phyloP scores from a whole-genome alignment of 2,797 vertebrate species.

The Pantherophis vulpinus region DNA sequence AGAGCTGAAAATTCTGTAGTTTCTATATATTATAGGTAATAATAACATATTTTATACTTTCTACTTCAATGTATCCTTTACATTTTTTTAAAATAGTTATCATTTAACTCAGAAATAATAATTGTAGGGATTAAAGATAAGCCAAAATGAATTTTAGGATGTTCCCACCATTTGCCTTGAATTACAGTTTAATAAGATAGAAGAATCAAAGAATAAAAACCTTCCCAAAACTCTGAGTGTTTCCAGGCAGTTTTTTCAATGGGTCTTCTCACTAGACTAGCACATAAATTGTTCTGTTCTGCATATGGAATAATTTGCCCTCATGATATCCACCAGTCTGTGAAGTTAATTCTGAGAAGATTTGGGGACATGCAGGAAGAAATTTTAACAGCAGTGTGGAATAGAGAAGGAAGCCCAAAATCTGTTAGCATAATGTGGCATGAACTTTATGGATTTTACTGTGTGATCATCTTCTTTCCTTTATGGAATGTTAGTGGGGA shows the following conservation, averaged over 20 bases:
- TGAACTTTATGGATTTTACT: neutral
- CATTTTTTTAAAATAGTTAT: neutral
- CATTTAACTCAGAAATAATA: neutral
- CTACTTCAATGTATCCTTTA: neutral
- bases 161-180: neutral
- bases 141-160: neutral
- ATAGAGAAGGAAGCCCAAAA: neutral
- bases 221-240: neutral
- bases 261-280: neutral
- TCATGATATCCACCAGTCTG: neutral
- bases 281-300: neutral
- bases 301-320: neutral
- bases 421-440: neutral
- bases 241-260: neutral
- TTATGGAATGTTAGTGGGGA: neutral
- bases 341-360: neutral
- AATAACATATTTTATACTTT: neutral
- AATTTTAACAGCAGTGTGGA: neutral
- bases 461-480: neutral
- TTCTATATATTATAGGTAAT: neutral
- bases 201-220: neutral
- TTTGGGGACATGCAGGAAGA: neutral
- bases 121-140: neutral
- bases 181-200: neutral
- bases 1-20: neutral